Percentiles rank a stretch among this genome's conserved stretches.
Evolutionary conservation across 1,140 invertebrate genomes (phyloP).

Genomic region (Pseudomyrmex gracilis): DNA sequence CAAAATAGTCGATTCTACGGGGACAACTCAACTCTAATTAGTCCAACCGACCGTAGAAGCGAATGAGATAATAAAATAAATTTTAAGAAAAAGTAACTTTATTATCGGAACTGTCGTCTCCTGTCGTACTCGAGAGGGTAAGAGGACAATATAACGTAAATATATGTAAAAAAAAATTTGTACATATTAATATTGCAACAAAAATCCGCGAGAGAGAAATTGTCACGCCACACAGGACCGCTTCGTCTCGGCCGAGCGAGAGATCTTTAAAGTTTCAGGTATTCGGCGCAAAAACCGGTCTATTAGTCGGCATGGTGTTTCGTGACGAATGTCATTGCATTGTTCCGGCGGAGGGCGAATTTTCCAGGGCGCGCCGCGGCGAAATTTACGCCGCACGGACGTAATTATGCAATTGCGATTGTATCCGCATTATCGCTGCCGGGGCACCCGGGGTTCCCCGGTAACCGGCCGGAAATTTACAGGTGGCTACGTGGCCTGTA

Average conservation of each 20-base stretch:
- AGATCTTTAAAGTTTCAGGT: conserved; percentile 15
- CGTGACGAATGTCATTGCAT: conserved; percentile 52
- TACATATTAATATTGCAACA: background rate
- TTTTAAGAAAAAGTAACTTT: no score
- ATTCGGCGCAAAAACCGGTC: background rate
- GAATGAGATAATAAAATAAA: no score
- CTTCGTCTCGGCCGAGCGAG: no score
- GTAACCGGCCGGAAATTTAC: conserved; percentile 61
- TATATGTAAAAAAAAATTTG: no score
- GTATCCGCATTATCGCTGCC: conserved; percentile 47
- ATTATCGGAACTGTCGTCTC: no score
- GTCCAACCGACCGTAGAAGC: no score
- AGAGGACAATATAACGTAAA: background rate
- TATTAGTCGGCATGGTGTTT: conserved; percentile 33
- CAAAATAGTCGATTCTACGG: no score
- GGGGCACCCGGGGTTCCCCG: background rate
- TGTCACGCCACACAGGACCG: background rate
- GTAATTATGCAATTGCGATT: conserved; percentile 58
- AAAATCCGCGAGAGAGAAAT: background rate
- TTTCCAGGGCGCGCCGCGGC: conserved; percentile 40
- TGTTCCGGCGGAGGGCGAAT: conserved; percentile 24
- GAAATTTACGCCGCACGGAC: conserved; percentile 38
- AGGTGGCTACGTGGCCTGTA: conserved; percentile 56
- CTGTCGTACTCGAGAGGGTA: background rate
- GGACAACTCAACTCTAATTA: no score